Conservation (phyloP, 2,888 invertebrate genomes). For the Epirrhoe alternata region DNA sequence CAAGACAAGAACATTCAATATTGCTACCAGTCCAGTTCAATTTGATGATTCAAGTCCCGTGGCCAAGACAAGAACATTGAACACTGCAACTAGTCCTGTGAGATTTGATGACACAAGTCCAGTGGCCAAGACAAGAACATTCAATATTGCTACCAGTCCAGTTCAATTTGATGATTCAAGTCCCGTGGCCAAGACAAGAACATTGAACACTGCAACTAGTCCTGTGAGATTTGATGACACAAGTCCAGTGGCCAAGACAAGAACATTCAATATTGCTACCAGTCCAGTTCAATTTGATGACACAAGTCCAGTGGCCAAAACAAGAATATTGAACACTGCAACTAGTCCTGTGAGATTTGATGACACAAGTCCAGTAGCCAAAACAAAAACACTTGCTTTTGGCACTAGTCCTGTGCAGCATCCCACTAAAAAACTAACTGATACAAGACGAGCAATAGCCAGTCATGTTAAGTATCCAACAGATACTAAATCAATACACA, state of each 20-base stretch:
- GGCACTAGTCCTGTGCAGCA: neutral
- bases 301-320: neutral
- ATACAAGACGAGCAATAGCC: neutral
- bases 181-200: neutral
- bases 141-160: neutral
- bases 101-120: neutral
- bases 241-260: neutral
- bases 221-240: constrained; percentile 25
- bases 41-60: neutral
- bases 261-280: neutral
- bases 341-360: constrained; percentile 4
- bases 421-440: neutral
- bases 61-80: neutral
- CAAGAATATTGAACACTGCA: neutral
- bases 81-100: neutral
- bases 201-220: constrained; percentile 30
- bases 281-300: neutral
- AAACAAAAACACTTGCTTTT: neutral
- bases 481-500: neutral
- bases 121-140: neutral
- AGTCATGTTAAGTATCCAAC: neutral
- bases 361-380: neutral
- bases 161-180: neutral
- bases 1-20: neutral
- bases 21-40: constrained; percentile 4